Evolutionary conservation across 1,140 invertebrate species (phyloP), one percentile per base, ranked within the genome.

Genomic region (Drosophila ambigua): DNA sequence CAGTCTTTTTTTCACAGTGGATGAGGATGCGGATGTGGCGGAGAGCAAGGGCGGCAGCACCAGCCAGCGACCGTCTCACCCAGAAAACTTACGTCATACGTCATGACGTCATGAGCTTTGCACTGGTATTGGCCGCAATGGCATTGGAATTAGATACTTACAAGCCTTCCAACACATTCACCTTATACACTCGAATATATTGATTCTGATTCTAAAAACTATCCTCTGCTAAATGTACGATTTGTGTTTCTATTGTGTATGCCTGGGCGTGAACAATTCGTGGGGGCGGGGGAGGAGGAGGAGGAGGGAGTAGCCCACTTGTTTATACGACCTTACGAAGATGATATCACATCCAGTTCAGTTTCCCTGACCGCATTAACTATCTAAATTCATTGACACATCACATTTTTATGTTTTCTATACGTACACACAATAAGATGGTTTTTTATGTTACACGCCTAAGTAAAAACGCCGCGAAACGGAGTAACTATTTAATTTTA

Each of bases 31-130:
- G 26, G 26, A 28, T 7, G 26, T 6, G 26, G 26, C 26, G 26
- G 5, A 28, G 26, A 7, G 26, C 26, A 7, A 28, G 5, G 26
- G 35, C 35, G 4, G 2, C 35, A 39, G 11, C 35, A 11, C 35
- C 35, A 39, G 9, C 35, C 11, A 39, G 4, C 35, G 35, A 39
- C 35, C 35, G 11, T 20, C 16, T n/a, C 54, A 48, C 28, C 15
- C 13, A 64, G 59, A 16, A 67, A 51, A 35, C 61, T 67, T 67
- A 68, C 66, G 63, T 68, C 65, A 68, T 67, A 53, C 49, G 39
- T 48, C 63, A 68, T 31, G 9, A 57, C 43, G 20, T 15, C n/a
- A 23, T 13, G 28, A 15, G 46, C 43, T 28, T 53, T 49, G 54
- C 43, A 67, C 20, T 35, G 31, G 13, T 63, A 48, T 49, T 65